Evolutionary conservation across 35 echinoderm and acorn worm species (phyloP), one percentile per base, ranked within the genome.

Genomic region (Stichopus chloronotus): DNA sequence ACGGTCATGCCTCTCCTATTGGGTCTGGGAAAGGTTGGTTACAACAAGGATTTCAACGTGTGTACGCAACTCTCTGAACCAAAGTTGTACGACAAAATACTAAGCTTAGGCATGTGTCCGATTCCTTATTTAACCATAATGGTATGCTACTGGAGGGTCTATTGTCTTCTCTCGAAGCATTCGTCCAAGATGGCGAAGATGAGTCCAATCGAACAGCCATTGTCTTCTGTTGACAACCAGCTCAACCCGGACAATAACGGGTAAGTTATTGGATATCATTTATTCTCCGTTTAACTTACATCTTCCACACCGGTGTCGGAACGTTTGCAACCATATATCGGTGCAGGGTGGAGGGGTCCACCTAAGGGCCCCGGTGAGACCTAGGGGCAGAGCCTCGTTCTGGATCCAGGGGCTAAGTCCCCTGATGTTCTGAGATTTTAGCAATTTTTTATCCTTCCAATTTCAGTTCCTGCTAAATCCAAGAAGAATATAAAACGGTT

Each of bases 31-130:
- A 65, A 52, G 5, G 87, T 89, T 17, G 87, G 87, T 19, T 89
- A 89, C 60, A 89, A 89, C 87, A 9, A 12, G 30, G 71, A 89
- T 9, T 89, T 71, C 20, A 60, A 25, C 16, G 87, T 89, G 4
- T 89, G 87, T 72, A 89, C 87, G 19, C 87, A 89, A 25, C 17
- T 89, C 23, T 71, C 21, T 16, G 57, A 63, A 71, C 87, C 87
- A 16, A 89, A 71, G 52, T 19, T 43, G 1, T 89, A 89, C 87
- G 60, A 89, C 57, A 89, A 89, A 72, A 65, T 89, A 54, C 11
- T 89, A n/a, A 89, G 58, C 57, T 7, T 89, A 9, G 87, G 87
- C 1, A 19, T 89, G n/a, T 89, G 87, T 89, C 87, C 87, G 4
- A 52, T 89, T 54, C 87, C 87, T 8, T 89, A 71, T 43, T 23